Evolutionary conservation across 1,140 invertebrate species (phyloP).

Genomic region (Nebria ingens): DNA sequence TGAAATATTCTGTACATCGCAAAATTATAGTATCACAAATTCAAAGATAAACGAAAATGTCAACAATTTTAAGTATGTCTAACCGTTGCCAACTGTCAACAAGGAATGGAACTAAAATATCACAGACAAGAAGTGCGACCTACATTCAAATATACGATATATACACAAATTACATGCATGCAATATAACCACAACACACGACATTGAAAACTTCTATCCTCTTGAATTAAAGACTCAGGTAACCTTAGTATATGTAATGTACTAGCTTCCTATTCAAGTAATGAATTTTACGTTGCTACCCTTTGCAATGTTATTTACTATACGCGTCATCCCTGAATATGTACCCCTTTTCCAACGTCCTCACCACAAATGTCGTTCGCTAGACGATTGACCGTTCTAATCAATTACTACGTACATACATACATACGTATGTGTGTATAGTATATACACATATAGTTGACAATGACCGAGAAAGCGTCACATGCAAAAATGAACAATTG

Average conservation of each 20-base stretch:
- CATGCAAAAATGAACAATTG: not conserved
- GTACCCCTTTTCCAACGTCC: not conserved
- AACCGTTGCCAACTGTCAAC: not conserved
- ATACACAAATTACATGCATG: too few relatives aligned
- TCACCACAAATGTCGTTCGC: not conserved
- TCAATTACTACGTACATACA: not conserved
- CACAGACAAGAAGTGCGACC: not conserved
- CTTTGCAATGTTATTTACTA: constrained; percentile 1
- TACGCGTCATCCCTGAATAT: not conserved
- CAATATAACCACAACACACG: too few relatives aligned
- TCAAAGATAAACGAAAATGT: too few relatives aligned
- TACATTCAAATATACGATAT: not conserved
- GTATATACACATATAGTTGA: not conserved
- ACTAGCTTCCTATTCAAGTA: not conserved
- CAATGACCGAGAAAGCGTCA: not conserved
- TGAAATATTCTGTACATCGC: too few relatives aligned
- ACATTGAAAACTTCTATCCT: too few relatives aligned
- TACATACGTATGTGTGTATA: not conserved
- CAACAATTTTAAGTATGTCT: not conserved
- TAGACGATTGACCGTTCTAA: not conserved
- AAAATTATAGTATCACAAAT: too few relatives aligned
- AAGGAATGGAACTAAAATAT: not conserved
- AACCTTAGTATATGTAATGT: not conserved
- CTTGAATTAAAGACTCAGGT: too few relatives aligned
- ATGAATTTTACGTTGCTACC: not conserved